Base-by-base conservation (phyloP, 2,888 invertebrate genomes). In the Drosophila niveifrons region DNA sequence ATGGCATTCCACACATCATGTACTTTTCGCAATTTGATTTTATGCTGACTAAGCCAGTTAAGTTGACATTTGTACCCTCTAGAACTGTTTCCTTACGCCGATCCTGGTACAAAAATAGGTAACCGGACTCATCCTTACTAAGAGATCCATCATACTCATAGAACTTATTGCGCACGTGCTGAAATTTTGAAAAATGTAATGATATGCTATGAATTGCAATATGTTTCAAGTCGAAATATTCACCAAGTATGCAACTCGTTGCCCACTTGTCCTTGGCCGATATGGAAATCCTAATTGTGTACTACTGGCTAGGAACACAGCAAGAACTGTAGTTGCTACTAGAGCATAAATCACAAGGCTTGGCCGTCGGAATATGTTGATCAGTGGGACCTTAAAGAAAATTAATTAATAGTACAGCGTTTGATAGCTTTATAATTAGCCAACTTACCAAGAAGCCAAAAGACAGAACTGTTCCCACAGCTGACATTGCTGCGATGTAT, bases 241-340 rank as follows among this genome's bases (percentile, higher is more conserved):
- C 86, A 94, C 94, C 87, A 93, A 82, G 34, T 93, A 90, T 29
- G 93, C 88, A 36, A 93, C 90, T 39, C 95, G 90, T 76, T 94
- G 93, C 0, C 94, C 93, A 39, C 91, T 90, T 2, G 92, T 91
- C 62, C 93, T 92, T 15, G 92, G 92, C 13, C 92, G 92, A 82
- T 93, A 95, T 0, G 95, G 95, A 76, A 94, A 94, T 7, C 94
- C 94, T 2, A 94, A 73, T 1, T 93, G 92, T 1, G 94, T 94
- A 23, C 93, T 89, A 9, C 86, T 68, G 9, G 78, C 75, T 13
- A 79, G 41, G 10, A 61, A 73, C 3, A 71, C 47, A 2, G 67
- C 17, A 3, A 78, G 10, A 1, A 52, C 66, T 7, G 66, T 39
- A 3, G 68, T 13, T 10, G 46, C 63, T 46, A 81, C 6, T 8